Conservation (phyloP, 2,797 vertebrate genomes). For the Sphaeramia orbicularis region DNA sequence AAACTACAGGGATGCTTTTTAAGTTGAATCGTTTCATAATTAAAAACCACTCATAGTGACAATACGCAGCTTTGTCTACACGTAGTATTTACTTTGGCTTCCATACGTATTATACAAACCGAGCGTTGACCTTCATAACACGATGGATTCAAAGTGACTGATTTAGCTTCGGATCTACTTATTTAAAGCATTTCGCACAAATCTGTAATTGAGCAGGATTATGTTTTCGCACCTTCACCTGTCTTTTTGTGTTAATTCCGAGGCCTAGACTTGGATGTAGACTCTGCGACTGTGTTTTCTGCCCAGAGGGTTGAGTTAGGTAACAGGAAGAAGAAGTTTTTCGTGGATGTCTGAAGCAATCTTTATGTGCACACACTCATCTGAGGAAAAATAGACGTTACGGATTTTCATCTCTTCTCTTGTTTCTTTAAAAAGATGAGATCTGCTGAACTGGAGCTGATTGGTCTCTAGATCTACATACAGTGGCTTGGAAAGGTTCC, state of each 20-base stretch:
- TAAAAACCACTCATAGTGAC: constrained; percentile 15
- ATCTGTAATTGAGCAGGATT: constrained; percentile 24
- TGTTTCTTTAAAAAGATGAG: constrained; percentile 9
- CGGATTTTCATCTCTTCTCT: constrained; percentile 16
- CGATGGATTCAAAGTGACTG: constrained; percentile 35
- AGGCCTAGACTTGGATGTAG: constrained; percentile 20
- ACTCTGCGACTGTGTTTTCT: constrained; percentile 45
- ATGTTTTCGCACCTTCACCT: background rate
- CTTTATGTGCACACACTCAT: constrained; percentile 41
- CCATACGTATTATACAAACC: constrained; percentile 6
- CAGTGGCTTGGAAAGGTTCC: constrained; percentile 8
- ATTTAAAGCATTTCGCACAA: constrained; percentile 30
- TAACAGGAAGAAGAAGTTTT: constrained; percentile 66
- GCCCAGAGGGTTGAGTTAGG: constrained; percentile 63
- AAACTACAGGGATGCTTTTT: constrained; percentile 30
- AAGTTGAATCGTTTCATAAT: constrained; percentile 7
- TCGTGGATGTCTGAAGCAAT: constrained; percentile 37
- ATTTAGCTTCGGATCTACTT: constrained; percentile 44
- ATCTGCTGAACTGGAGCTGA: constrained; percentile 40
- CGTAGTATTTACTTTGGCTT: constrained; percentile 25
- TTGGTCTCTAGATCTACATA: constrained; percentile 19
- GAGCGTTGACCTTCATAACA: constrained; percentile 26
- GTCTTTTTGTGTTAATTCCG: constrained; percentile 27
- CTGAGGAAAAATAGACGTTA: constrained; percentile 38
- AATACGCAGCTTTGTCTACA: constrained; percentile 27